phyloP scores from a whole-genome alignment of 2,797 vertebrate species.

The Orestias chungarensis region DNA sequence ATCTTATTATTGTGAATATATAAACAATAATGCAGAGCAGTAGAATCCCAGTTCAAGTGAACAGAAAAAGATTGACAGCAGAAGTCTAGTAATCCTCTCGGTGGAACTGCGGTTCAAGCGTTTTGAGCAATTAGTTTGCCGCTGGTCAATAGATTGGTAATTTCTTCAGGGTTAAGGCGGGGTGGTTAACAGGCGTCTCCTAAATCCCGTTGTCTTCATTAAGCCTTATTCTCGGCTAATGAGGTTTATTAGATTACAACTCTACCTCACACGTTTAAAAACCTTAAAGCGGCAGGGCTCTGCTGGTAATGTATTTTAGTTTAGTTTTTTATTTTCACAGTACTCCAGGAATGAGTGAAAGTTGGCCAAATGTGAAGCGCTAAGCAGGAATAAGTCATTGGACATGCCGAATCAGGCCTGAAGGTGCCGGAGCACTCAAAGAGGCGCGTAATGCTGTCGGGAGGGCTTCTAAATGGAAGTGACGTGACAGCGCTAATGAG shows the following conservation, averaged over 20 bases:
- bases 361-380: slow-evolving; percentile 67
- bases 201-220: slow-evolving; percentile 73
- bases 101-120: slow-evolving; percentile 49
- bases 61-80: slow-evolving; percentile 12
- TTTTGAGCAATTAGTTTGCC: slow-evolving; percentile 63
- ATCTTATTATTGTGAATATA: slow-evolving; percentile 6
- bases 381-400: slow-evolving; percentile 74
- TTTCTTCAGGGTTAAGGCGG: slow-evolving; percentile 62
- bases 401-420: slow-evolving; percentile 63
- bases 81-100: slow-evolving; percentile 29
- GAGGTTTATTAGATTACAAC: slow-evolving; percentile 83
- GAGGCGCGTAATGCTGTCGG: slow-evolving; percentile 59
- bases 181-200: slow-evolving; percentile 53
- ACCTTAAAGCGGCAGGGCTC: slow-evolving; percentile 76
- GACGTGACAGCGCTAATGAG: slow-evolving; percentile 77
- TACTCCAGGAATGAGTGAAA: slow-evolving; percentile 72
- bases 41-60: not conserved
- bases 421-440: slow-evolving; percentile 52
- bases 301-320: slow-evolving; percentile 75
- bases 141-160: slow-evolving; percentile 64
- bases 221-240: slow-evolving; percentile 75
- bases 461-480: slow-evolving; percentile 73
- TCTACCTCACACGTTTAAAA: slow-evolving; percentile 76
- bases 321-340: slow-evolving; percentile 36
- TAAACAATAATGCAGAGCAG: not conserved